Evolutionary conservation across 2,888 invertebrate genomes (phyloP), one percentile per base, ranked within the genome.

Genomic region (Agriopis marginaria): DNA sequence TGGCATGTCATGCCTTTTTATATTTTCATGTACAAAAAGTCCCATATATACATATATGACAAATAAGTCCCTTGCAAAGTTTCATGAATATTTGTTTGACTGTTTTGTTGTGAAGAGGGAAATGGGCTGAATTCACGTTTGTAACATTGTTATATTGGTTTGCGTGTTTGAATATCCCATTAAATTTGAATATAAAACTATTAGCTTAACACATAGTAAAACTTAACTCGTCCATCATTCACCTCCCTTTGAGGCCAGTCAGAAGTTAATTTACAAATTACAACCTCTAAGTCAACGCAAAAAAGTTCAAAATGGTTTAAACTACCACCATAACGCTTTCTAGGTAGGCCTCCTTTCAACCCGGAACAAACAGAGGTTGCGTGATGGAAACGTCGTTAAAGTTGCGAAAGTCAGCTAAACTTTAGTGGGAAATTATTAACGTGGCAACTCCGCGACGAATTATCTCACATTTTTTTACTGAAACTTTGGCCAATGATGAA

Each of bases 361-460:
- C 40, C n/a, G 60, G 61, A 62, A 69, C 51, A n/a, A 61, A 65
- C 61, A 62, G 9, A 51, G 23, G 65, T 65, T 58, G 65, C 69
- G 69, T 69, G 69, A 47, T 39, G 50, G 50, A 39, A 59, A 54
- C 56, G 50, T 56, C 50, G 61, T 67, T 67, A 61, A 67, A 51
- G 50, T 59, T 47, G 58, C 66, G 51, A 66, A 70, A 65, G 70
- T 58, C 58, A 44, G 50, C 10, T 55, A 45, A 63, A 70, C 63
- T 54, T 17, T 58, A 63, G 44, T 40, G 14, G 44, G 40, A 11
- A 32, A 53, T 47, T 23, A 63, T 61, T 49, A 47, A 45, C 14
- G 32, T 32, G 32, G 32, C 32, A 32, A 32, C 32, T 32, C 32
- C 32, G 32, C 3, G 3, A 32, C 17, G 5, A 32, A 32, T 5